Base-by-base conservation (phyloP, 2,888 invertebrate genomes). In the Argynnis bischoffii region DNA sequence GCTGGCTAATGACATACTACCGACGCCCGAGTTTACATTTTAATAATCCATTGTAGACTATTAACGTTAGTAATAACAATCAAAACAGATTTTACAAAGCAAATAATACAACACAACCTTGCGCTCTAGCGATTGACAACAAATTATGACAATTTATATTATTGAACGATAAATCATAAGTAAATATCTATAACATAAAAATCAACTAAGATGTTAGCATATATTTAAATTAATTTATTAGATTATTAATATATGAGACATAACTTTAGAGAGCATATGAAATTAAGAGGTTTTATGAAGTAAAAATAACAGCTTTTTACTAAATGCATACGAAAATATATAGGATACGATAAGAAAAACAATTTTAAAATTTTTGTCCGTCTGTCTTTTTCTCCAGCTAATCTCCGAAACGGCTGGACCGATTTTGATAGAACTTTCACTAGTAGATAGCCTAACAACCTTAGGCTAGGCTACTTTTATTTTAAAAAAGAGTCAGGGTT, bases 1-100 rank as follows among this genome's bases (percentile, higher is more conserved):
- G 55, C 71, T 71, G 66, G 75, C 82, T 85, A 86, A 86, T 84
- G 83, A 86, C 81, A 81, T 81, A 81, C 83, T 83, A 81, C 82
- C 77, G 78, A 78, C 76, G 81, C 81, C 79, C 81, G 78, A 82
- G 83, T 80, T 86, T 86, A 89, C 84, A 85, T 86, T 87, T 86
- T 86, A 88, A 88, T 88, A 86, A 88, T 86, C 84, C 82, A 84
- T 84, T 84, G 84, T 84, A 81, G 82, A 81, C 80, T 67, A 69
- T 63, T 67, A 69, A 57, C 55, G 53, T 35, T 56, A 13, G 35
- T 70, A 60, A 65, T 64, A 61, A 67, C 65, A 67, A 69, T 67
- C 57, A 51, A 69, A 61, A 66, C 60, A 54, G 59, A 72, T 64
- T 64, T 65, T 66, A 68, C 57, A 68, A 69, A 69, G 68, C 65